Evolutionary conservation across 2,797 vertebrate genomes (phyloP), one percentile per base, ranked within the genome.

Genomic region (Acanthurus leucopareius): DNA sequence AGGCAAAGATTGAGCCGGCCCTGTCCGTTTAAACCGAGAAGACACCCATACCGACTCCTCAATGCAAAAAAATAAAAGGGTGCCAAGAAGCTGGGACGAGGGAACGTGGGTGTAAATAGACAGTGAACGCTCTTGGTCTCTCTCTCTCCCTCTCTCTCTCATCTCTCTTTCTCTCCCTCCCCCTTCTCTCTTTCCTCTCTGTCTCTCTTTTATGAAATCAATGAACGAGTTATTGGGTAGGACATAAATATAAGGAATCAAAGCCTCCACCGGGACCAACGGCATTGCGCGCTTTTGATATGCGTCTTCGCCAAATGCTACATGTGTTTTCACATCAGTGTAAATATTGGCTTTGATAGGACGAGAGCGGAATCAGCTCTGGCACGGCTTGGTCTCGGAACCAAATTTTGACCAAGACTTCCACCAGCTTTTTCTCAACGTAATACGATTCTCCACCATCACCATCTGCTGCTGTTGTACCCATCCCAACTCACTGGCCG

Each of bases 21-120:
- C 96, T 95, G 97, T 96, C 96, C 96, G 96, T 98, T 99, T 98
- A 98, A 98, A 99, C 97, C 94, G 95, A 97, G 97, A 98, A 97
- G 96, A 98, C 97, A 97, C 96, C 95, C 97, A 96, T 96, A 96
- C 96, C 95, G 95, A 96, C 95, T 97, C 95, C 95, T 97, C 96
- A 96, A 97, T 96, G 96, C 97, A 97, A 96, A 97, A 97, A 96
- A 97, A 96, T 95, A 96, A 96, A 96, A 96, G 94, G 93, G 91
- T 94, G 91, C 93, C 91, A 92, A 92, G 95, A 93, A 94, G 93
- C 92, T 93, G 93, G 93, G 91, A 93, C 90, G 91, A 93, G 92
- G 93, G 92, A 92, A 93, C 93, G 93, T 94, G 94, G 94, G 95
- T 95, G 94, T 95, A 95, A 94, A 95, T 95, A 95, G 93, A 93